Conservation (phyloP, 2,113 vertebrate species). For the Pachypanchax playfairii region DNA sequence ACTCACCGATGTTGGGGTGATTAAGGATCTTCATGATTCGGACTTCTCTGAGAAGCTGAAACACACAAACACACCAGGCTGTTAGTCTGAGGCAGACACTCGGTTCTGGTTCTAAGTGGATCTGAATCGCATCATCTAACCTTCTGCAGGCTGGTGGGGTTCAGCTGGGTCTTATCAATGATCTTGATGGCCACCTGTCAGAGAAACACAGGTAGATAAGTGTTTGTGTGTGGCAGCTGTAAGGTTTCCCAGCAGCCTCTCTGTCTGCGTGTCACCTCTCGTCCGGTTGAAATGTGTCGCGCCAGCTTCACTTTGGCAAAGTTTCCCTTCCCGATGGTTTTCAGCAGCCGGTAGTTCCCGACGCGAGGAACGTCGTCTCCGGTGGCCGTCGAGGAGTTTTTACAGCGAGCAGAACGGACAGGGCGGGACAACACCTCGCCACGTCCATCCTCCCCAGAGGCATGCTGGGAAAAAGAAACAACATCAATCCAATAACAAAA, state of each 20-base stretch:
- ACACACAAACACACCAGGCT: slow-evolving; percentile 4
- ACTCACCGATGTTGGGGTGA: slow-evolving; percentile 57
- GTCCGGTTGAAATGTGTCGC: slow-evolving; percentile 84
- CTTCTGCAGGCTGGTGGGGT: slow-evolving; percentile 53
- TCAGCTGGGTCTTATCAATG: slow-evolving; percentile 54
- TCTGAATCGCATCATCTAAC: slow-evolving; percentile 5
- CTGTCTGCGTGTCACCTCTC: slow-evolving; percentile 78
- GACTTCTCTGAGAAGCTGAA: slow-evolving; percentile 51
- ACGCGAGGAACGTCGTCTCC: slow-evolving; percentile 86
- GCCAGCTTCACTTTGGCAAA: slow-evolving; percentile 91
- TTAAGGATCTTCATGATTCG: slow-evolving; percentile 56
- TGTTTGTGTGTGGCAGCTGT: no score
- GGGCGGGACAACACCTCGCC: slow-evolving; percentile 8
- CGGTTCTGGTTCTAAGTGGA: neutral
- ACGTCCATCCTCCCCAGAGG: slow-evolving; percentile 19
- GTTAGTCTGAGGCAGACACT: neutral
- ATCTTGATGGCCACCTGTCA: slow-evolving; percentile 52
- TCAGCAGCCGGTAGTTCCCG: slow-evolving; percentile 88
- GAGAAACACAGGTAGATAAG: slow-evolving; percentile 8
- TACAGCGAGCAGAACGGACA: slow-evolving; percentile 80
- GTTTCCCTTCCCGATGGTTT: slow-evolving; percentile 91
- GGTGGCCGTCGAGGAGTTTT: slow-evolving; percentile 82
- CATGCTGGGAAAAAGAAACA: slow-evolving; percentile 28
- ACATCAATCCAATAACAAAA: neutral
- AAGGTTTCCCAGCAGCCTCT: neutral